phyloP scores from a whole-genome alignment of 2,888 invertebrate species.

The Rotaria magnacalcarata region DNA sequence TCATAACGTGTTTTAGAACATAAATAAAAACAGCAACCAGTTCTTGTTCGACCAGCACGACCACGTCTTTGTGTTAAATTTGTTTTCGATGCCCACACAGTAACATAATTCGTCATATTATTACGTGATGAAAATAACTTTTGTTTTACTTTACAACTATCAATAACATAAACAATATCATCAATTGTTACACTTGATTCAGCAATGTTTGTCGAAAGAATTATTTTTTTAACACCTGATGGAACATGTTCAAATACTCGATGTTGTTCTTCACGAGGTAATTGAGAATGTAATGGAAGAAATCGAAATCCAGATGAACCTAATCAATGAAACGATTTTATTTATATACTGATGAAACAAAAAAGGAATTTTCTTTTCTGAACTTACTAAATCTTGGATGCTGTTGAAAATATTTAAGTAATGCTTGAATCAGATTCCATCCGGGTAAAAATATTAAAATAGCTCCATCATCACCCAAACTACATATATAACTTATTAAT shows the following conservation, averaged over 20 bases:
- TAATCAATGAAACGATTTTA: neutral
- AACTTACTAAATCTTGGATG: slow-evolving; percentile 59
- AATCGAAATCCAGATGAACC: slow-evolving; percentile 65
- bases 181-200: slow-evolving; percentile 97
- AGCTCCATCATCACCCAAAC: slow-evolving; percentile 70
- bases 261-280: slow-evolving; percentile 86
- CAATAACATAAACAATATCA: slow-evolving; percentile 94
- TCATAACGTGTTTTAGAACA: slow-evolving; percentile 64
- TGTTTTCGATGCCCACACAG: slow-evolving; percentile 81
- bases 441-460: slow-evolving; percentile 88
- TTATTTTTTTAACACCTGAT: slow-evolving; percentile 79
- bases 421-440: slow-evolving; percentile 89
- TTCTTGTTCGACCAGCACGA: slow-evolving; percentile 86
- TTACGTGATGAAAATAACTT: slow-evolving; percentile 95
- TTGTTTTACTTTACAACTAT: slow-evolving; percentile 73
- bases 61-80: slow-evolving; percentile 91
- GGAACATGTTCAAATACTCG: slow-evolving; percentile 84
- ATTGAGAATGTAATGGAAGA: slow-evolving; percentile 91
- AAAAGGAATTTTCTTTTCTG: neutral
- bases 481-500: slow-evolving; percentile 63
- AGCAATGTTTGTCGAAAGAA: slow-evolving; percentile 92
- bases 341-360: neutral
- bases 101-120: slow-evolving; percentile 96
- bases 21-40: slow-evolving; percentile 87
- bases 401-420: slow-evolving; percentile 77